A percentile compares a stretch with the other conserved stretches of the same genome.
Evolutionary conservation across 2,113 vertebrate genomes (phyloP).

Genomic region (Opisthocomus hoazin): DNA sequence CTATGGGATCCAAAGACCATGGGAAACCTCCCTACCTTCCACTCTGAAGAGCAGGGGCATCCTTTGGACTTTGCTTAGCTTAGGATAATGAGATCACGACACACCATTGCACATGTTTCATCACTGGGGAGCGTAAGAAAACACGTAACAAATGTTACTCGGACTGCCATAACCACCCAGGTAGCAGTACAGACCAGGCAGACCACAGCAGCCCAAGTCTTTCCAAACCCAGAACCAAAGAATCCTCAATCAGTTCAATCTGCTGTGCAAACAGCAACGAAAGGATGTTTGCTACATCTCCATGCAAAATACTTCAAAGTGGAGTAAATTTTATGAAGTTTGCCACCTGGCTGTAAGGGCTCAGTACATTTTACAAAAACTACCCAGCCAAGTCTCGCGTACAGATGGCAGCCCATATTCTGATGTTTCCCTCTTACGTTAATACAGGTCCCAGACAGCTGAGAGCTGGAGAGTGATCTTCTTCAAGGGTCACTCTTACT

Average conservation of each 20-base stretch:
- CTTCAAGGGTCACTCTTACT: not conserved
- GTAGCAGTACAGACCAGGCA: not conserved
- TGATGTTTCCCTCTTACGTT: not conserved
- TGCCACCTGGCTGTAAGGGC: not conserved
- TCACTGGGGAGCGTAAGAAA: not conserved
- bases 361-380: not conserved
- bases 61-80: not conserved
- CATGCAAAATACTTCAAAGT: not conserved
- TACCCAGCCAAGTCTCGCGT: rapidly evolving
- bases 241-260: not conserved
- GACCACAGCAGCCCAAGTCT: not conserved
- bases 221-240: not conserved
- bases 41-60: not conserved
- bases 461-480: not conserved
- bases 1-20: rapidly evolving
- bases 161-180: not conserved
- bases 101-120: not conserved
- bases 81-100: not conserved
- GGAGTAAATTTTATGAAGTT: not conserved
- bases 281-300: not conserved
- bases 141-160: not conserved
- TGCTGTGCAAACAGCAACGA: not conserved
- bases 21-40: not conserved
- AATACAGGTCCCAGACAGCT: not conserved
- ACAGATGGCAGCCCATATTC: not conserved